Base-by-base conservation (phyloP, 2,888 invertebrate genomes). In the Andrena praecox region DNA sequence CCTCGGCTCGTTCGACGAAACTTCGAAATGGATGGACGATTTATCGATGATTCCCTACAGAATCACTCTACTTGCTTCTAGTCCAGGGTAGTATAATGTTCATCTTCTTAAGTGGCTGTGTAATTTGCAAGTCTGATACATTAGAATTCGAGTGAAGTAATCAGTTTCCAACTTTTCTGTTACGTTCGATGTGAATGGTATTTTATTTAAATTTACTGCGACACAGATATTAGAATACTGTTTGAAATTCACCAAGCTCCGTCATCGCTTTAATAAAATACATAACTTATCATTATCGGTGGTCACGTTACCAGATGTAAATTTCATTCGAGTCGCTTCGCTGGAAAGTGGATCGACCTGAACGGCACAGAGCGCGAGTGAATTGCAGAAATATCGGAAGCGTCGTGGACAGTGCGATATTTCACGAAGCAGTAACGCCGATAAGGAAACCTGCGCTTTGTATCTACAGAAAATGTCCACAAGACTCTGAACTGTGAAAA, bases 281-380 rank as follows among this genome's bases (percentile, higher is more conserved):
- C 48, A 60, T n/a, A 60, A 48, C 20, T 24, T 29, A 60, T 70
- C 48, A 48, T 70, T 60, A 70, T 31, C 48, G 7, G 24, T 2
- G 2, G 35, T n/a, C 35, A 16, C 68, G 67, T 66, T 60, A 62
- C 67, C 62, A 52, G 63, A 62, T 54, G 69, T 35, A 12, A 59
- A 77, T 27, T 54, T 68, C 59, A 52, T 27, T 52, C 12, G 10
- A 8, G 20, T 31, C 54, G 54, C 62, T 56, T 10, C 59, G 29
- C 56, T 69, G 24, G 59, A 24, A 16, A n/a, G 10, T 3, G n/a
- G 42, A 42, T 70, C 70, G 42, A 60, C 3, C 20, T n/a, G 10
- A 16, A 60, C 50, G 24, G 60, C 8, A 10, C 42, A 59, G 2
- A 42, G 59, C 56, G 59, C 56, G 69, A 69, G 42, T 29, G 2